A percentile compares a stretch with the other conserved stretches of the same genome.
Evolutionary conservation across 2,888 invertebrate genomes (phyloP).

Genomic region (Gnatocerus cornutus): DNA sequence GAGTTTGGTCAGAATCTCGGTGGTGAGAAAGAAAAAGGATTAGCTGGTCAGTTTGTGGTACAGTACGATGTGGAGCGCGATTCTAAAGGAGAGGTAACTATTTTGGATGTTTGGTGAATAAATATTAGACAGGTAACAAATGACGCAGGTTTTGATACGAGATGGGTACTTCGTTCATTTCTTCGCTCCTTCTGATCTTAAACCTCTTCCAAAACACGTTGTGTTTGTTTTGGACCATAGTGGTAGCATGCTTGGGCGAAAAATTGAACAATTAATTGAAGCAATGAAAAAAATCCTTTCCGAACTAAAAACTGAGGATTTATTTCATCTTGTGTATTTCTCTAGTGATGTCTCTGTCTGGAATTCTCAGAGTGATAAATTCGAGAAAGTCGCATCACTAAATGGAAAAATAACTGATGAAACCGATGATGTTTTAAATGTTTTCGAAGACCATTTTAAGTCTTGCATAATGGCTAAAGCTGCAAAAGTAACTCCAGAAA

Average conservation of each 20-base stretch:
- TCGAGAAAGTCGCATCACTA: too few relatives aligned
- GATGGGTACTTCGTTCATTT: constrained; percentile 84
- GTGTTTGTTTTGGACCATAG: constrained; percentile 78
- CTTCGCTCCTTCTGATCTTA: constrained; percentile 76
- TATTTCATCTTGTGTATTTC: constrained; percentile 80
- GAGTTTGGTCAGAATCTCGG: constrained; percentile 66
- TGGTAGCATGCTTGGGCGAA: constrained; percentile 81
- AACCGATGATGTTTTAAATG: neutral
- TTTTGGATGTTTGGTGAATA: too few relatives aligned
- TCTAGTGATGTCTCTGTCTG: constrained; percentile 71
- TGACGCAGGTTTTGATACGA: constrained; percentile 73
- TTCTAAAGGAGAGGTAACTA: neutral
- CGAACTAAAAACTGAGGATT: constrained; percentile 76
- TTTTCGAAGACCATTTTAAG: neutral
- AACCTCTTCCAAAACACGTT: constrained; percentile 69
- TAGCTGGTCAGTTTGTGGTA: constrained; percentile 78
- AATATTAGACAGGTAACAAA: too few relatives aligned
- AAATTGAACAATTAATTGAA: constrained; percentile 77
- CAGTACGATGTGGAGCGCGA: constrained; percentile 78
- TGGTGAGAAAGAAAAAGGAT: constrained; percentile 67
- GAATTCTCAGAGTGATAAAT: constrained; percentile 12
- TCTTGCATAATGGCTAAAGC: constrained; percentile 69
- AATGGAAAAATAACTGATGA: too few relatives aligned
- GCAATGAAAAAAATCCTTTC: constrained; percentile 79
- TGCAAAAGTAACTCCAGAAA: constrained; percentile 72